Conservation (phyloP, 2,888 invertebrate genomes). For the Heliconius erato region DNA sequence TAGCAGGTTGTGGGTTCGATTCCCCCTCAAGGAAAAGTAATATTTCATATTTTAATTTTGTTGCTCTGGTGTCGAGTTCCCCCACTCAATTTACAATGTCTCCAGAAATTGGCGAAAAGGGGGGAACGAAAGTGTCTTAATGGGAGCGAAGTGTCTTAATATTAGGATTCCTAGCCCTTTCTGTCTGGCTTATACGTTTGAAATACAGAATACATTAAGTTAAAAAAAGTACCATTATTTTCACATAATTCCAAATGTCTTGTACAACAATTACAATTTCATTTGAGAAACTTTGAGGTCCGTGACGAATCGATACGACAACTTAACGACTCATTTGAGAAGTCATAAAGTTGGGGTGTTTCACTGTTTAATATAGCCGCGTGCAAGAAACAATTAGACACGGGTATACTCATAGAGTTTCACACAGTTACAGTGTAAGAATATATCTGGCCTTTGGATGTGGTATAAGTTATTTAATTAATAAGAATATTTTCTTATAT, state of each 20-base stretch:
- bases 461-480: slow-evolving; percentile 52
- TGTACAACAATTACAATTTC: slow-evolving; percentile 58
- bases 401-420: slow-evolving; percentile 77
- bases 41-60: too few species aligned
- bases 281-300: slow-evolving; percentile 71
- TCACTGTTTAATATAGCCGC: slow-evolving; percentile 84
- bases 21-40: too few species aligned
- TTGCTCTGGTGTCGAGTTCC: too few species aligned
- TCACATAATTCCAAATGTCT: not conserved
- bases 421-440: slow-evolving; percentile 53
- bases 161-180: not conserved
- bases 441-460: slow-evolving; percentile 58
- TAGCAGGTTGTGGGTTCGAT: too few species aligned
- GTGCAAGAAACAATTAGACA: slow-evolving; percentile 86
- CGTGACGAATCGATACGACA: slow-evolving; percentile 82
- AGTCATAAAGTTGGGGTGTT: slow-evolving; percentile 82
- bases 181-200: too few species aligned
- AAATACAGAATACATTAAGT: too few species aligned
- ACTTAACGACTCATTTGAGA: slow-evolving; percentile 83
- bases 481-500: not conserved
- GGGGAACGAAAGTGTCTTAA: too few species aligned
- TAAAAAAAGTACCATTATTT: not conserved
- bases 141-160: not conserved
- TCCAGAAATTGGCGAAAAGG: too few species aligned
- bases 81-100: too few species aligned